These are phyloP conservation scores for Polymixis flavicincta DNA, from an alignment of 2,888 invertebrate species.

Conservation along the genomic window DNA sequence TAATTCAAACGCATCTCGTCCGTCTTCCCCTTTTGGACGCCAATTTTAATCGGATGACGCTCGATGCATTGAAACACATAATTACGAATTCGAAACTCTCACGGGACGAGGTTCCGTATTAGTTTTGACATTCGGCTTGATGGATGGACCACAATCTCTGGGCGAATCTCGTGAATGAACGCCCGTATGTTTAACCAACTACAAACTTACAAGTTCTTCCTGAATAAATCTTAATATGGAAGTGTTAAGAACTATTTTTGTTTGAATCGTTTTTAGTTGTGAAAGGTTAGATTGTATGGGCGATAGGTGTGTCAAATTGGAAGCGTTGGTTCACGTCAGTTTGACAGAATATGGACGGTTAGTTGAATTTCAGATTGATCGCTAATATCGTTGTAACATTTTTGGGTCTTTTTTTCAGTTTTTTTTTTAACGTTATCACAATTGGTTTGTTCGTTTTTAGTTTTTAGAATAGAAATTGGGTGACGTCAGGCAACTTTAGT, in stretches of 20 bases:
- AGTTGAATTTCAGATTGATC: conserved; percentile 82
- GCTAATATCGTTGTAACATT: conserved; percentile 71
- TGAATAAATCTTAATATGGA: conserved; percentile 56
- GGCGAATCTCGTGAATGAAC: conserved; percentile 86
- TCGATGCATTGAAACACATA: conserved; percentile 87
- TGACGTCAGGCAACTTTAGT: background rate
- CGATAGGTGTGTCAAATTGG: conserved; percentile 87
- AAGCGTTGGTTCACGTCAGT: conserved; percentile 79
- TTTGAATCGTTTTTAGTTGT: conserved; percentile 36
- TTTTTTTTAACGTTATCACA: conserved; percentile 40
- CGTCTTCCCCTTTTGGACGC: conserved; percentile 85
- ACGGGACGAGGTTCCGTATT: conserved; percentile 88
- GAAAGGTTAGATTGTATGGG: conserved; percentile 74
- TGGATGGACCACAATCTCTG: conserved; percentile 89
- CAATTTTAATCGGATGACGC: conserved; percentile 89
- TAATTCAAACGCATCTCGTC: conserved; percentile 69
- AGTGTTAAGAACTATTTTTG: conserved; percentile 65
- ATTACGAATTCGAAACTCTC: conserved; percentile 88
- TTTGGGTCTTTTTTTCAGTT: conserved; percentile 43
- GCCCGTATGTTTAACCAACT: conserved; percentile 81
- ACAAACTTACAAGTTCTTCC: conserved; percentile 61
- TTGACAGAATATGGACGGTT: conserved; percentile 83
- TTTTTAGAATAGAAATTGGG: background rate
- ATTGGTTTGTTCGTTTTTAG: conserved; percentile 30
- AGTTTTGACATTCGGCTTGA: conserved; percentile 90